These are phyloP conservation scores for Thinocorus orbignyianus DNA, from an alignment of 2,113 vertebrate species.

Conservation along the genomic window DNA sequence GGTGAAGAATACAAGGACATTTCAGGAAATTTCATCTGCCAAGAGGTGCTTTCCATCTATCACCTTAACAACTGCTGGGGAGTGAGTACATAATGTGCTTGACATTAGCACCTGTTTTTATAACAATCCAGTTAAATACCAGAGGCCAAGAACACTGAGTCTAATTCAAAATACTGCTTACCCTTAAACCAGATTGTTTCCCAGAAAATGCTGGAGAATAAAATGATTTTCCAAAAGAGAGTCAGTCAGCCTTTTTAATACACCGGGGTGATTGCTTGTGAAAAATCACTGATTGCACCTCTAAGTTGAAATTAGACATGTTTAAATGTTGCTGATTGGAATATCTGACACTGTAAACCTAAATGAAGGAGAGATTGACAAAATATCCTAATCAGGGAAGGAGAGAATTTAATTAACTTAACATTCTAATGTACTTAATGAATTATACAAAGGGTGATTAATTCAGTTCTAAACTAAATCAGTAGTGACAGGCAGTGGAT, in stretches of 20 bases:
- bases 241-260: not conserved
- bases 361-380: conserved; percentile 39
- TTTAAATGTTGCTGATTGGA: conserved; percentile 50
- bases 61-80: conserved; percentile 47
- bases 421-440: conserved; percentile 44
- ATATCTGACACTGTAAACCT: not conserved
- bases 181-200: conserved; percentile 3
- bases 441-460: conserved; percentile 51
- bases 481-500: not conserved
- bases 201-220: not conserved
- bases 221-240: not conserved
- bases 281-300: conserved; percentile 44
- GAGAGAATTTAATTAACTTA: conserved; percentile 8
- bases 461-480: not conserved
- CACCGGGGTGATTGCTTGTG: not conserved
- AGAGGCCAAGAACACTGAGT: conserved; percentile 20
- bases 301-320: not conserved
- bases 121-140: conserved; percentile 35
- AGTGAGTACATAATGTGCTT: conserved; percentile 30
- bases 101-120: conserved; percentile 53
- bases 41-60: conserved; percentile 30
- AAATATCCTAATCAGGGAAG: conserved; percentile 55
- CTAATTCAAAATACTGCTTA: conserved; percentile 4
- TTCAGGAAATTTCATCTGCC: conserved; percentile 51
- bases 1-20: not conserved